phyloP scores from a whole-genome alignment of 2,113 vertebrate genomes.

The Phaetusa simplex region DNA sequence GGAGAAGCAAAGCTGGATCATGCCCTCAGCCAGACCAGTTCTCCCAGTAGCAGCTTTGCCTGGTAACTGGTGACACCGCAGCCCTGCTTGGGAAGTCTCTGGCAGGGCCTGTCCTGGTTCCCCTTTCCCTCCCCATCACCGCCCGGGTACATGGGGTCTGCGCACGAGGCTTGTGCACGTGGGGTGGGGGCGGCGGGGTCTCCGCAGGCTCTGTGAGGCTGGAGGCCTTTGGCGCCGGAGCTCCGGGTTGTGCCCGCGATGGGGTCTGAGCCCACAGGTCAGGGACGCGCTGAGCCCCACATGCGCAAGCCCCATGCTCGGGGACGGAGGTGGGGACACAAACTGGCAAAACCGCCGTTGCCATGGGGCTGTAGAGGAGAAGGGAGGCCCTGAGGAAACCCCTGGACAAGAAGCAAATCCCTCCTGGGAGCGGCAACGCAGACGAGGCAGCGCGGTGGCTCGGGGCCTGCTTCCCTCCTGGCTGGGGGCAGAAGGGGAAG shows the following conservation, averaged over 20 bases:
- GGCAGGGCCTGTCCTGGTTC: not conserved
- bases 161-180: accelerated
- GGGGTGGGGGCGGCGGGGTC: not conserved
- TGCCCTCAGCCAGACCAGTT: not conserved
- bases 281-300: not conserved
- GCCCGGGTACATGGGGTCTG: accelerated
- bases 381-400: not conserved
- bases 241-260: accelerated
- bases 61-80: not conserved
- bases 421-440: not conserved
- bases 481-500: not conserved
- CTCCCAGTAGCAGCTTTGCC: not conserved
- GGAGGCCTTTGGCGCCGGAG: not conserved
- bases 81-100: not conserved
- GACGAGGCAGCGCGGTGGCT: not conserved
- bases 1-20: not conserved
- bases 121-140: not conserved
- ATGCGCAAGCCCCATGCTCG: accelerated
- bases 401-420: not conserved
- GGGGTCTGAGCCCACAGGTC: not conserved
- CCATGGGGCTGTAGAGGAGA: not conserved
- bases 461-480: not conserved
- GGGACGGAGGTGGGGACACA: not conserved
- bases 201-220: not conserved
- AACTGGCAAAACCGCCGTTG: accelerated